These are phyloP conservation scores for Calvadosia cruxmelitensis DNA, from an alignment of 30 jellyfish, hydroid and myxozoan genomes.

Conservation along the genomic window DNA sequence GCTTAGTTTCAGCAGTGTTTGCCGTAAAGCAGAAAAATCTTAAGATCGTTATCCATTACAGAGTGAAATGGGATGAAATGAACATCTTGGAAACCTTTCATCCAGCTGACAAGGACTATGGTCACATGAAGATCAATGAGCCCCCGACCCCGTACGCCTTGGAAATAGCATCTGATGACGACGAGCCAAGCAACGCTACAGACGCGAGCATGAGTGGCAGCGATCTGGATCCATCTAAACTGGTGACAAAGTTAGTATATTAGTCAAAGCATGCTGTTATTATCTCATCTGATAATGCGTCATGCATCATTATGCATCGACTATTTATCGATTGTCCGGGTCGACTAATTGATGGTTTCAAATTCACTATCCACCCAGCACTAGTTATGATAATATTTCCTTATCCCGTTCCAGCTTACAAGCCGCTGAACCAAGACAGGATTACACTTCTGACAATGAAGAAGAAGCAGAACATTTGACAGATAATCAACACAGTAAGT, in stretches of 20 bases:
- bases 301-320: no score
- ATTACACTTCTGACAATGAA: slow-evolving; percentile 32
- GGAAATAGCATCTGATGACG: slow-evolving; percentile 1
- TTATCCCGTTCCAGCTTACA: slow-evolving; percentile 18
- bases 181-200: background rate
- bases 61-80: slow-evolving; percentile 98
- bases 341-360: no score
- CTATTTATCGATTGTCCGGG: no score
- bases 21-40: no score
- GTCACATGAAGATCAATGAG: slow-evolving; percentile 97
- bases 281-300: no score
- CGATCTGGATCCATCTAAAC: no score
- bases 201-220: background rate
- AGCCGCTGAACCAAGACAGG: slow-evolving; percentile 53
- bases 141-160: slow-evolving; percentile 95
- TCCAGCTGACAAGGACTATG: slow-evolving; percentile 98
- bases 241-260: no score
- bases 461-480: slow-evolving; percentile 16
- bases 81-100: slow-evolving; percentile 88
- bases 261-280: no score
- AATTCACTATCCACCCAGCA: no score
- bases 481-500: background rate
- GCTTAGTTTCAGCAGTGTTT: no score
- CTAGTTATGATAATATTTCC: no score
- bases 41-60: no score